Evolutionary conservation across 2,888 invertebrate genomes (phyloP).

Genomic region (Erynnis tages): DNA sequence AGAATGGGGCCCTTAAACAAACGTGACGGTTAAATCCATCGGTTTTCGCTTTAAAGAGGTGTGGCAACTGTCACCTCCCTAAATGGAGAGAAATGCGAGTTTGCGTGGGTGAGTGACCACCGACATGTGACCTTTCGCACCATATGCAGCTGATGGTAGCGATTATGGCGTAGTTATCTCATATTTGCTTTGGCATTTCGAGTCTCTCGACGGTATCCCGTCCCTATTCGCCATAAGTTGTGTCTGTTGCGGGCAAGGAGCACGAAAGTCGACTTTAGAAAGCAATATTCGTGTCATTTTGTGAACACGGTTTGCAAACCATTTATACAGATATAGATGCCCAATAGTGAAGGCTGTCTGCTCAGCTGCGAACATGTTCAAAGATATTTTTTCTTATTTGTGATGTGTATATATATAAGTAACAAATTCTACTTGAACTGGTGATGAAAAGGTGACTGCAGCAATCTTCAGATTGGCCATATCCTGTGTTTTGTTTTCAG

Average conservation of each 20-base stretch:
- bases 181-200: slow-evolving; percentile 28
- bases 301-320: background rate
- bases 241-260: slow-evolving; percentile 15
- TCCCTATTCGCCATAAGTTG: slow-evolving; percentile 23
- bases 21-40: slow-evolving; percentile 27
- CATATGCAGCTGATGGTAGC: slow-evolving; percentile 27
- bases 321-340: no score
- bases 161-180: slow-evolving; percentile 29
- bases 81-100: slow-evolving; percentile 66
- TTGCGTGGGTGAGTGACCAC: slow-evolving; percentile 40
- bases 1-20: slow-evolving; percentile 17
- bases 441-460: no score
- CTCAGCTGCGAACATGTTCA: no score
- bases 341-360: no score
- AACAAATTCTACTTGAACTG: no score
- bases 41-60: slow-evolving; percentile 32
- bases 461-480: no score
- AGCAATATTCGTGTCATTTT: slow-evolving; percentile 25
- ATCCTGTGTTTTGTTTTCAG: no score
- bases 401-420: no score
- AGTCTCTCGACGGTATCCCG: slow-evolving; percentile 23
- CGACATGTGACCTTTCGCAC: slow-evolving; percentile 46
- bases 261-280: slow-evolving; percentile 23
- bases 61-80: slow-evolving; percentile 48
- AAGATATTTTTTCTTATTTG: no score